A percentile compares a stretch with the other conserved stretches of the same genome.
These are phyloP conservation scores for Ranitomeya imitator DNA, from an alignment of 2,113 vertebrate genomes.

Conservation along the genomic window DNA sequence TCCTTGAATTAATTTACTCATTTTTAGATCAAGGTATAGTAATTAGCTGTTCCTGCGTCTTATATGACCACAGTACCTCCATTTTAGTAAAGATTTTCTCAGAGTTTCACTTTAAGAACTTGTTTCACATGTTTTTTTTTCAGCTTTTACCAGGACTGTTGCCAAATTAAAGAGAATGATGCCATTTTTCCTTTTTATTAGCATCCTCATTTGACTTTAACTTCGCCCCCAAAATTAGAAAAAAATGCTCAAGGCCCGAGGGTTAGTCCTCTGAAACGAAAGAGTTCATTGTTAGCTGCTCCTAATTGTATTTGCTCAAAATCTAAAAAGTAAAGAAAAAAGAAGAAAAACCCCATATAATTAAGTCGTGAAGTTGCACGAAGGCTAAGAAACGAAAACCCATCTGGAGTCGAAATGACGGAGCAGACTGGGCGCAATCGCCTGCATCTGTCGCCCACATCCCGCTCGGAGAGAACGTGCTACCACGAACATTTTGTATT, in stretches of 20 bases:
- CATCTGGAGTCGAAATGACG: neutral
- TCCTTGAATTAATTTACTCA: too few species aligned
- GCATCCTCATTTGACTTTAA: too few species aligned
- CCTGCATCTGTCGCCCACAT: slow-evolving; percentile 16
- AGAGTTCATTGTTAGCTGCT: neutral
- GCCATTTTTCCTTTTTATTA: too few species aligned
- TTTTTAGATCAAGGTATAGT: too few species aligned
- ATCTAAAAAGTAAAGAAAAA: neutral
- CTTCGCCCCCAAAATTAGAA: neutral
- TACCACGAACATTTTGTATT: neutral
- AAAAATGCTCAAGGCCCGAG: neutral
- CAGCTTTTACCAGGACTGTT: too few species aligned
- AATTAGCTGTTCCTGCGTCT: too few species aligned
- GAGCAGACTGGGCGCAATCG: slow-evolving; percentile 16
- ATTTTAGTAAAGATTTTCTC: too few species aligned
- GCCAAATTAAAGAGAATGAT: too few species aligned
- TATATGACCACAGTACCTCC: too few species aligned
- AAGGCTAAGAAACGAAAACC: neutral
- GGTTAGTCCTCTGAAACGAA: neutral
- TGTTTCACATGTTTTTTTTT: too few species aligned
- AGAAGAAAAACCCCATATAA: neutral
- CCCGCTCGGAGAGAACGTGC: neutral
- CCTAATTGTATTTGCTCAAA: neutral
- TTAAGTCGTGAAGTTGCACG: neutral
- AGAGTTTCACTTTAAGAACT: too few species aligned